Percentiles rank a stretch among this genome's conserved stretches.
phyloP scores from a whole-genome alignment of 2,113 vertebrate genomes.

The sheep (Ovis aries) region DNA sequence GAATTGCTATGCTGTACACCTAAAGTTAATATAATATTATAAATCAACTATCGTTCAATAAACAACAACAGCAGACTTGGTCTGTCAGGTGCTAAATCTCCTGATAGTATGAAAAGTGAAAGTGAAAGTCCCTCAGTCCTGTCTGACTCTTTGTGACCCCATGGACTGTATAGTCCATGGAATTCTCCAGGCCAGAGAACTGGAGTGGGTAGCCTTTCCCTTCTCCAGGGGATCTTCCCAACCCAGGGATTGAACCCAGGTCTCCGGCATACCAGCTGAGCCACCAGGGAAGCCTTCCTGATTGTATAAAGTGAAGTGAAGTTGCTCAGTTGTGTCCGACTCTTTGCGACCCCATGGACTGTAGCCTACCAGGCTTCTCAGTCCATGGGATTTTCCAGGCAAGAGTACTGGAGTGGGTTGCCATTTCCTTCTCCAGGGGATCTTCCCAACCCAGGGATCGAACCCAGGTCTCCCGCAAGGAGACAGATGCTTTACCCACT shows the following conservation, averaged over 20 bases:
- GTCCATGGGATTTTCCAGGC: neutral
- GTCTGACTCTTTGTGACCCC: neutral
- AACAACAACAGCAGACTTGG: neutral
- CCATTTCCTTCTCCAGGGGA: neutral
- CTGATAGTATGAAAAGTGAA: neutral
- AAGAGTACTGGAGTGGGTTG: neutral
- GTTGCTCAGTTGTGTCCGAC: too few relatives aligned
- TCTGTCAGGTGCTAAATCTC: neutral
- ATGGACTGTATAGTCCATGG: neutral
- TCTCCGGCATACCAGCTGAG: neutral
- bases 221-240: neutral
- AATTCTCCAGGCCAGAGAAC: neutral
- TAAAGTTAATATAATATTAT: neutral
- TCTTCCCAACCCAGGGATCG: neutral
- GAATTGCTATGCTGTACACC: neutral
- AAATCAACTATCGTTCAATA: neutral
- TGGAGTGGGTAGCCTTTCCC: neutral
- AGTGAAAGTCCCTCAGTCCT: neutral
- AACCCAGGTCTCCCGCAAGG: neutral
- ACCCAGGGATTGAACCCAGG: neutral
- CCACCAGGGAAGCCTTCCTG: neutral
- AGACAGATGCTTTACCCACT: neutral
- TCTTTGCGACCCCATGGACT: too few relatives aligned
- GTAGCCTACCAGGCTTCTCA: neutral
- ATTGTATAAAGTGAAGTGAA: neutral